Conservation (phyloP, 1,140 invertebrate species). For the Philopotamus ludificatus region DNA sequence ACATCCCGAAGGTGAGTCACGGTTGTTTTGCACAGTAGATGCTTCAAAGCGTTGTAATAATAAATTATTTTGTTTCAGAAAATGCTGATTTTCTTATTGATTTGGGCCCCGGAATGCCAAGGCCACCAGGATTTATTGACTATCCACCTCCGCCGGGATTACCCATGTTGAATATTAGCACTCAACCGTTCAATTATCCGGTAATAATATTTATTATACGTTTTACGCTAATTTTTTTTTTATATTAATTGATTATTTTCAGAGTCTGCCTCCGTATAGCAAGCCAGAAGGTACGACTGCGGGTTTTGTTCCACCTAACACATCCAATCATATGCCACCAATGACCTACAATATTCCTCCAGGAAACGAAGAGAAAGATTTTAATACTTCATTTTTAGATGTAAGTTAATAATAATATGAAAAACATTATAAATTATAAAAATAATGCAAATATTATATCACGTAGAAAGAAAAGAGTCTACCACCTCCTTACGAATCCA, state of each 20-base stretch:
- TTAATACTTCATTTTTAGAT: conserved; percentile 62
- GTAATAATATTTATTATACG: conserved; percentile 46
- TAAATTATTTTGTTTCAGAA: conserved; percentile 40
- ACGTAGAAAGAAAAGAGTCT: conserved; percentile 55
- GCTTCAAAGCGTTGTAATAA: background rate
- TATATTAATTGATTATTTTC: conserved; percentile 14
- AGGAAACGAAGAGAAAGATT: conserved; percentile 55
- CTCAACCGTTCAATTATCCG: conserved; percentile 60
- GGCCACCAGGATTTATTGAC: conserved; percentile 78
- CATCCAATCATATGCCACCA: conserved; percentile 52
- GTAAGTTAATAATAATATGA: conserved; percentile 44
- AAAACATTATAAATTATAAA: background rate
- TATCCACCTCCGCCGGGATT: conserved; percentile 68
- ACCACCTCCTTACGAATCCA: conserved; percentile 57
- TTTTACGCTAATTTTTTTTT: conserved; percentile 31
- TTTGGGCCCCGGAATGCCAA: conserved; percentile 63
- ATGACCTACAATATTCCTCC: conserved; percentile 74
- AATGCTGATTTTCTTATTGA: conserved; percentile 79
- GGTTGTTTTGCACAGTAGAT: background rate
- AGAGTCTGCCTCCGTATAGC: conserved; percentile 43
- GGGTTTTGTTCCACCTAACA: conserved; percentile 55
- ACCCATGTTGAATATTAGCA: conserved; percentile 53
- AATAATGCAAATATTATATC: background rate
- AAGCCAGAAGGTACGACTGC: conserved; percentile 51
- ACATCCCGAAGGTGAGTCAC: conserved; percentile 53